A percentile compares a stretch with the other conserved stretches of the same genome.
Conservation (phyloP, 2,888 invertebrate species). For the Ommatoiulus sabulosus region DNA sequence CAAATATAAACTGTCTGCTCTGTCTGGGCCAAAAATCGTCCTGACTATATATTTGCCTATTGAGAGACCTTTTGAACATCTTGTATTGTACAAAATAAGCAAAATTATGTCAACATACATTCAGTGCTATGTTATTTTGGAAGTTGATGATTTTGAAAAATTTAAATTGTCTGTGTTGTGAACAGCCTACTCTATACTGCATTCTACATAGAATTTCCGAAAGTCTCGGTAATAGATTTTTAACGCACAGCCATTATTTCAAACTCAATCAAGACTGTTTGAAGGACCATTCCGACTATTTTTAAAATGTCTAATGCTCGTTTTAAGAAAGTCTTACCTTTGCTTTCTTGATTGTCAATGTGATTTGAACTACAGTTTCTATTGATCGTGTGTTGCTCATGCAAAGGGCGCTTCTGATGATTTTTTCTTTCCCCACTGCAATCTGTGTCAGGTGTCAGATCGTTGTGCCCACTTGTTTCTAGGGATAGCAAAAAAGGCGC, state of each 20-base stretch:
- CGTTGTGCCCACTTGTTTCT: conserved; percentile 54
- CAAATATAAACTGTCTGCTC: no score
- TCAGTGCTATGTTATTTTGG: not conserved
- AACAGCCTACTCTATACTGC: not conserved
- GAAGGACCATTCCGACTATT: no score
- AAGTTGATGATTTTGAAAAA: not conserved
- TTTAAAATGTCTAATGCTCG: no score
- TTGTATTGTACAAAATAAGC: not conserved
- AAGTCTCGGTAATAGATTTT: no score
- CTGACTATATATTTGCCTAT: no score
- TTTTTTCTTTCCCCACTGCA: conserved; percentile 54
- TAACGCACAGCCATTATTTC: no score
- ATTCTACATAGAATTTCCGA: not conserved
- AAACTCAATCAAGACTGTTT: no score
- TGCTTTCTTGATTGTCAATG: conserved; percentile 49
- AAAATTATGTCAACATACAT: no score
- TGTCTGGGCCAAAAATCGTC: no score
- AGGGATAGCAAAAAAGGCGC: conserved; percentile 26
- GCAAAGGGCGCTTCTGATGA: conserved; percentile 49
- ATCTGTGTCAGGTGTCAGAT: conserved; percentile 54
- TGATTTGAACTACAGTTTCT: conserved; percentile 54
- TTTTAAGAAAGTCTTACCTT: conserved; percentile 41
- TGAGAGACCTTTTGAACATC: not conserved
- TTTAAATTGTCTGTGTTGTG: not conserved
- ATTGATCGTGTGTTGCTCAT: conserved; percentile 36